Conservation (phyloP, 1,140 invertebrate species). For the Sinella curviseta region DNA sequence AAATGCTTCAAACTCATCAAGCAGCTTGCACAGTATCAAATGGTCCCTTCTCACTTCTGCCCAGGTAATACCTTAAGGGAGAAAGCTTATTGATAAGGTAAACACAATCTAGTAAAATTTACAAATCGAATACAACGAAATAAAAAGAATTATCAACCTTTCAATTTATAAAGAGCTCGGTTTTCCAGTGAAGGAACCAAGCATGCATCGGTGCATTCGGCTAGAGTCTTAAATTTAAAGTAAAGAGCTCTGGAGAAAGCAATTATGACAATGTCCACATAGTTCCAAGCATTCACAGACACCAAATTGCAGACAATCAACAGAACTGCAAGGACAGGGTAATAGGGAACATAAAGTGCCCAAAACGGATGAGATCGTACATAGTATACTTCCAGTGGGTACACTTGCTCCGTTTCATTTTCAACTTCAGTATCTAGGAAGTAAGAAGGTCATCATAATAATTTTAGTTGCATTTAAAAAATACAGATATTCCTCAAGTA, state of each 20-base stretch:
- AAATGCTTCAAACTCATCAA: constrained; percentile 8
- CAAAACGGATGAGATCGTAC: constrained; percentile 11
- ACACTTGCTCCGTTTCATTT: background rate
- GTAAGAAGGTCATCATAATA: no score
- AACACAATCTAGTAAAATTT: no score
- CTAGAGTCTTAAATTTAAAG: constrained; percentile 31
- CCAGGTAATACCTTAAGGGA: background rate
- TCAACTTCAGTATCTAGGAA: no score
- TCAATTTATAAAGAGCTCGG: no score
- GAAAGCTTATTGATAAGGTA: no score
- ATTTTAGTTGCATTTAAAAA: background rate
- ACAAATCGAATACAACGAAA: no score
- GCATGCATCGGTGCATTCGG: no score
- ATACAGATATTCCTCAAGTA: no score
- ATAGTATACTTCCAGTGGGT: constrained; percentile 26
- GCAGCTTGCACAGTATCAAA: background rate
- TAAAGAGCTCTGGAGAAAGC: constrained; percentile 29
- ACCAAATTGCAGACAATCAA: constrained; percentile 33
- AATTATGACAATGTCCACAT: constrained; percentile 27
- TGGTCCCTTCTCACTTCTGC: background rate
- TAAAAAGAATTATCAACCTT: no score
- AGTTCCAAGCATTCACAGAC: constrained; percentile 36
- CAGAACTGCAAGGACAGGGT: constrained; percentile 17
- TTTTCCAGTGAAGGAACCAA: no score
- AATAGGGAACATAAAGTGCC: constrained; percentile 28